Evolutionary conservation across 2,888 invertebrate genomes (phyloP), one percentile per base, ranked within the genome.

Genomic region (Linnaemya vulpina): DNA sequence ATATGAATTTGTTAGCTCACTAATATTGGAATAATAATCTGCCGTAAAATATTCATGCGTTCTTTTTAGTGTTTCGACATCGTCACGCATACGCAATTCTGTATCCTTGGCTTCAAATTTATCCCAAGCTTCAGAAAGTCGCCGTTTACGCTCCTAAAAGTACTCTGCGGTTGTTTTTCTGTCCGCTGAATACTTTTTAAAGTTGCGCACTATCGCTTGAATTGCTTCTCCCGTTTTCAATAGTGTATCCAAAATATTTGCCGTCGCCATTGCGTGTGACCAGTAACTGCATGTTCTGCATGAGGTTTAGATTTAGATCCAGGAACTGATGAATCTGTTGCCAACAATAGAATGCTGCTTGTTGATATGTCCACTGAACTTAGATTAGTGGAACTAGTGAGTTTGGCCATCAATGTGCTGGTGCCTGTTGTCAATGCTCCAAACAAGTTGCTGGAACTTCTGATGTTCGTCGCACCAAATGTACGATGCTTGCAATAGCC

Each of bases 391-490:
- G 46, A 49, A n/a, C 8, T 49, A n/a, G 5, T 49, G 46, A 49
- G n/a, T 17, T 49, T 49, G n/a, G n/a, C n/a, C n/a, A 49, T n/a
- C 17, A n/a, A 49, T n/a, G n/a, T 49, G n/a, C 40, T 43, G 40
- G 11, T 43, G 11, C 13, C 40, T 43, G 40, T 49, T 49, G 46
- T 49, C 17, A 49, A n/a, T 49, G 46, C 46, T 49, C n/a, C 46
- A 49, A 49, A n/a, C 46, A 49, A n/a, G n/a, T 49, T n/a, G 46
- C 46, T 49, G 46, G n/a, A 49, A n/a, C 46, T 49, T n/a, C n/a
- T n/a, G n/a, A n/a, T n/a, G n/a, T n/a, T n/a, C n/a, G n/a, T n/a
- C n/a, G n/a, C n/a, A n/a, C n/a, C 46, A n/a, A n/a, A 3, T n/a
- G 15, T 49, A 10, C 8, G n/a, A 10, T 11, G 46, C n/a, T n/a